Evolutionary conservation across 1,140 invertebrate genomes (phyloP), one percentile per base, ranked within the genome.

Genomic region (Dendrolimus punctatus): DNA sequence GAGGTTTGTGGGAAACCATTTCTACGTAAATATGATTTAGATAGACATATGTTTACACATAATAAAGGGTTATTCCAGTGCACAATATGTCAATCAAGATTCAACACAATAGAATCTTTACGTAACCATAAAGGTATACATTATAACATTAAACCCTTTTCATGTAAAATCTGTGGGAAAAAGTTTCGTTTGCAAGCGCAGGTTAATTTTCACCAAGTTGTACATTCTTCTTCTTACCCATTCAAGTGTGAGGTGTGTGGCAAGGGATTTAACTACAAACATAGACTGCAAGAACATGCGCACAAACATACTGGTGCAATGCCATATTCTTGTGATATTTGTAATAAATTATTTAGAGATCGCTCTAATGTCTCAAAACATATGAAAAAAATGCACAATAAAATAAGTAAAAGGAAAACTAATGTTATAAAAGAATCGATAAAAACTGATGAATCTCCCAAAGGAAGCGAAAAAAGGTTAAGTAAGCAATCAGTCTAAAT

Each of bases 151-250:
- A 94, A 94, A 71, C 92, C 92, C 0, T 93, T 93, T 73, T 88
- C 91, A 49, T 95, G 94, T 76, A 89, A 91, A 36, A 89, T 91
- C 41, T 95, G 94, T 66, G 91, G 91, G 0, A 85, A 91, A 62
- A 90, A 90, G 52, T 95, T 95, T 67, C 73, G 91, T 51, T 89
- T 92, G 2, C 58, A 61, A 45, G 68, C 68, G 7, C 77, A 80
- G 8, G 56, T 83, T 6, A 64, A 58, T 5, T 61, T 64, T 2
- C 77, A 83, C 44, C 76, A 66, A 49, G 75, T 75, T 46, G 90
- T 93, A 40, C 96, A 98, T 68, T 96, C 95, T 0, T 95, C 95
- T 7, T 94, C 93, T 37, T 93, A 95, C 88, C 95, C 95, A 0
- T 91, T 91, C 58, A 88, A 89, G 9, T 93, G 92, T 62, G 89